Evolutionary conservation across 2,888 invertebrate species (phyloP).

Genomic region (Polyommatus icarus): DNA sequence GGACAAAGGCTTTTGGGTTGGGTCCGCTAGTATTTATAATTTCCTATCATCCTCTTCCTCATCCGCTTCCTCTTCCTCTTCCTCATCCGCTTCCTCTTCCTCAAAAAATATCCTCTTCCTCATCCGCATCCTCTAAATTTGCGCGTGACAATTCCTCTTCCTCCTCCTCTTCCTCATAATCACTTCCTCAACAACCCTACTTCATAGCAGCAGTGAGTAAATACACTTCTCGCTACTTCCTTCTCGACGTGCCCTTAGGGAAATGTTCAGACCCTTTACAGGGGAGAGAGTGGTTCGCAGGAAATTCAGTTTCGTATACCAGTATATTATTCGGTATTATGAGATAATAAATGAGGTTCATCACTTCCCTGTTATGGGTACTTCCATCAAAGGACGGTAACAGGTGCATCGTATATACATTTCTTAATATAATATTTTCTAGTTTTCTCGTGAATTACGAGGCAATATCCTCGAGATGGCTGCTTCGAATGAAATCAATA

Average conservation of each 20-base stretch:
- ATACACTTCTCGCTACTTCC: neutral
- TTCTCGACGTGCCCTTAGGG: neutral
- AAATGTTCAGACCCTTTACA: neutral
- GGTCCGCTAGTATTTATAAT: too few relatives aligned
- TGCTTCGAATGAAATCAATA: slow-evolving; percentile 24
- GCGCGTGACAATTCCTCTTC: too few relatives aligned
- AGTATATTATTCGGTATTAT: neutral
- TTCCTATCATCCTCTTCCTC: too few relatives aligned
- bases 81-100: too few relatives aligned
- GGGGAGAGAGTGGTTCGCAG: neutral
- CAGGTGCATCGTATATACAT: neutral
- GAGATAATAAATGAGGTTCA: slow-evolving; percentile 15
- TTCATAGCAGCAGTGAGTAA: neutral
- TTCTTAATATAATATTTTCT: slow-evolving; percentile 1
- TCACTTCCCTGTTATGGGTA: slow-evolving; percentile 14
- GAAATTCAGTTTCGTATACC: neutral
- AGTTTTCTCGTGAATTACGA: slow-evolving; percentile 5
- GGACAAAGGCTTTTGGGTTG: too few relatives aligned
- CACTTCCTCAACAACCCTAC: too few relatives aligned
- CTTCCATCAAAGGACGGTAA: neutral
- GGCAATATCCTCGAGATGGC: slow-evolving; percentile 25
- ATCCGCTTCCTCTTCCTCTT: too few relatives aligned
- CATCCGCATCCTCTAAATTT: too few relatives aligned
- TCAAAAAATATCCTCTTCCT: too few relatives aligned
- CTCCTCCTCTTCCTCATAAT: too few relatives aligned